Base-by-base conservation (phyloP, 2,113 vertebrate species). In the Melanerpes formicivorus region DNA sequence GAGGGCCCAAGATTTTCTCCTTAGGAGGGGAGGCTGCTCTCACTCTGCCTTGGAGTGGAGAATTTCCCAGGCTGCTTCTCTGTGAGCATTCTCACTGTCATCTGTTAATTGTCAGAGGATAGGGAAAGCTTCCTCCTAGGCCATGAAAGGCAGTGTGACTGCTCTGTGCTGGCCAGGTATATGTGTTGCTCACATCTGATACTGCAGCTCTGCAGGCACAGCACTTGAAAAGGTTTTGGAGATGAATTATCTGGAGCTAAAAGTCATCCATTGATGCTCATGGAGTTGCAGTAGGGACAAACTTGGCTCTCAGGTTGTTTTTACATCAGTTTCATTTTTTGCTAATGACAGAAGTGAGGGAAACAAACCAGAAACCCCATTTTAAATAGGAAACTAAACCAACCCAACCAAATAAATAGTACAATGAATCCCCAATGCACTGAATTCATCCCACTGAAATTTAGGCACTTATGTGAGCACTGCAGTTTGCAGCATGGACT, bases 111-210 rank as follows among this genome's bases (percentile, higher is more conserved):
- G 80, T 96, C 88, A 93, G 60, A 76, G 59, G 40, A 15, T 19
- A 70, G 71, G 42, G 42, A 70, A 88, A 70, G 50, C 34, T 90
- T 66, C 54, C 15, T 80, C 1, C 0, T 75, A 75, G 44, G 67
- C 93, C 93, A 82, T 96, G 87, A 96, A 93, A 95, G 95, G 95
- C 90, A 96, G 67, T 12, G 26, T 79, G 67, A 72, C 78, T 65
- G 56, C 37, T 91, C 40, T 77, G 34, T 50, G 30, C 65, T 93
- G 92, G 55, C 66, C 46, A 84, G 86, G 40, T 65, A 70, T 63
- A 11, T 11, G 55, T 65, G 29, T 34, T 81, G 62, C 77, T 80
- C 6, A 78, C 78, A 46, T 32, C 85, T 83, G 64, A 29, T 17
- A 30, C 44, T 85, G 46, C 56, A 90, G 71, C 64, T 82, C 23